Base-by-base conservation (phyloP, 2,113 vertebrate genomes). In the cattle (Bos taurus) region DNA sequence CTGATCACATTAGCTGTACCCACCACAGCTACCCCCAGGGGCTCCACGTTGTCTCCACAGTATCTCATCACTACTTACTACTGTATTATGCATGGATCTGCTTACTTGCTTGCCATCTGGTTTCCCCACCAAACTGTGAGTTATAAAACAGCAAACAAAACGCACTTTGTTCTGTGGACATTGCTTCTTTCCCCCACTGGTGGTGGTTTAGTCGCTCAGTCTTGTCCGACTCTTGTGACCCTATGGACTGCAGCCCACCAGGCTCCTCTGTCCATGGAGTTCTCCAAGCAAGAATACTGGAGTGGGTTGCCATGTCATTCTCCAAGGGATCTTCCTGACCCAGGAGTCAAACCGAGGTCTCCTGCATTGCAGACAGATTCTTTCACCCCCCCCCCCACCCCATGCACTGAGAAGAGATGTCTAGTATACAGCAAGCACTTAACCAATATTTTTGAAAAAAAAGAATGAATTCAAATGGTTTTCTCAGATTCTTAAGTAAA, bases 401-500 rank as follows among this genome's bases (percentile, higher is more conserved):
- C 6, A 10, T 59, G n/a, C 2, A 6, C n/a, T 77, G 23, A 77
- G 11, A 94, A 28, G 26, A 48, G 26, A 81, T 46, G 9, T 6
- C 88, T 56, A 21, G 21, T 7, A n/a, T 14, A 50, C 9, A 56
- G 13, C 7, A 83, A 6, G 50, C 23, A 52, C 26, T 50, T 62
- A 81, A 57, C 21, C 90, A 67, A 84, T 89, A 88, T 50, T 93
- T 92, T 43, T 25, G 10, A 46, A 59, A 67, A 59, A 67, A 80
- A 74, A 8, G 4, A 67, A 43, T 86, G 52, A 83, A 13, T 60
- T 2, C 36, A 90, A 85, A 43, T 77, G 43, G 93, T n/a, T 28
- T 60, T 93, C n/a, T 82, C 59, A 54, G 57, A 57, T 52, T 80
- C 74, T 36, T 48, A 57, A 46, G 30, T 25, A 84, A 93, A 95